Evolutionary conservation across 2,888 invertebrate species (phyloP).

Genomic region (Callyntrura guangdongensis): DNA sequence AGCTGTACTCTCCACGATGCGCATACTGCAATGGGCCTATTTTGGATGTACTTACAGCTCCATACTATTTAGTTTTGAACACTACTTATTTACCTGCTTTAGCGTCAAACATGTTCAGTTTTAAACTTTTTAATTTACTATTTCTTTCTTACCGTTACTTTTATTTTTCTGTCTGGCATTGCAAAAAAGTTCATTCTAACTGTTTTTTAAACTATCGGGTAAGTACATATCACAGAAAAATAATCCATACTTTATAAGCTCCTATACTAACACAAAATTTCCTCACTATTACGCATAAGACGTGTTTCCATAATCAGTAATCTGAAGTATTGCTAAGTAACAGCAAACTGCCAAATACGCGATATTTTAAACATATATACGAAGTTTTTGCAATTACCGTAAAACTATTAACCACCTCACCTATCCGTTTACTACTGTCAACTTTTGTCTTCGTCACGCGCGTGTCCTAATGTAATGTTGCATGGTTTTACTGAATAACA

Average conservation of each 20-base stretch:
- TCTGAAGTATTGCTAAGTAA: not conserved
- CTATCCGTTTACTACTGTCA: not conserved
- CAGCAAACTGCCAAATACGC: conserved; percentile 29
- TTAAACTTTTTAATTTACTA: not conserved
- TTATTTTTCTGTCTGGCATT: not conserved
- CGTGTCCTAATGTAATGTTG: not conserved
- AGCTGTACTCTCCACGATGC: conserved; percentile 99
- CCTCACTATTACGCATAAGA: conserved; percentile 10
- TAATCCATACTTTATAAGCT: not conserved
- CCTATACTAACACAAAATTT: conserved; percentile 3
- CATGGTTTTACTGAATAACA: conserved; percentile 2
- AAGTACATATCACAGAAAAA: not conserved
- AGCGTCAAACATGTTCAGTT: not conserved
- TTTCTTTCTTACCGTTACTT: not conserved
- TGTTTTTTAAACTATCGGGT: not conserved
- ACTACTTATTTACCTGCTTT: not conserved
- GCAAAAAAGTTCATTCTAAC: not conserved
- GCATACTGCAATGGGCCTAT: conserved; percentile 99
- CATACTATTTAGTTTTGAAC: not conserved
- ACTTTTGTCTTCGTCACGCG: not conserved
- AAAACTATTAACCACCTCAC: conserved; percentile 1
- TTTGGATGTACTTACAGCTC: conserved; percentile 91
- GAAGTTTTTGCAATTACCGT: not conserved
- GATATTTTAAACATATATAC: conserved; percentile 31
- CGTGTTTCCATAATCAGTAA: conserved; percentile 23